Percentiles rank a stretch among this genome's conserved stretches.
phyloP scores from a whole-genome alignment of 2,113 vertebrate species.

The Bufo gargarizans region DNA sequence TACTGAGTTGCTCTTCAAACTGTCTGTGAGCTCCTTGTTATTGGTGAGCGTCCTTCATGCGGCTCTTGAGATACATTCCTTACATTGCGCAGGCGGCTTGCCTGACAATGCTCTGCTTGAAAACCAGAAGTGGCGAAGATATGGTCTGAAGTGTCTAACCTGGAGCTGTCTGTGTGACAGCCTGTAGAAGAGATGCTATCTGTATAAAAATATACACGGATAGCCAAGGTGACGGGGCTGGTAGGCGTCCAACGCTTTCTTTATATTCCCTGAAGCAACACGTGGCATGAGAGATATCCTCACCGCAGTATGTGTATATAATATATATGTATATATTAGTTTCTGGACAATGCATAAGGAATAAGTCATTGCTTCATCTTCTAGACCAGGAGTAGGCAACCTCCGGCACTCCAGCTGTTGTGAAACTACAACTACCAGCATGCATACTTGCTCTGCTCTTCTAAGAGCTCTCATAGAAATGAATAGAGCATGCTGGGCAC shows the following conservation, averaged over 20 bases:
- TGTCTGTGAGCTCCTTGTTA: not conserved
- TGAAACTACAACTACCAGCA: too few species aligned
- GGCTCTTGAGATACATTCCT: conserved; percentile 28
- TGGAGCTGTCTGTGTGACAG: not conserved
- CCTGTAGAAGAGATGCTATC: not conserved
- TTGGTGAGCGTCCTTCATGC: not conserved
- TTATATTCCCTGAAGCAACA: not conserved
- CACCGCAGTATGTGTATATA: too few species aligned
- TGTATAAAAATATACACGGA: conserved; percentile 5
- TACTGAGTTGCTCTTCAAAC: not conserved
- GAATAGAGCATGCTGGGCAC: too few species aligned
- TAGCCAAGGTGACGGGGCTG: not conserved
- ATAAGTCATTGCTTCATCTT: too few species aligned
- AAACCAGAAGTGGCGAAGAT: conserved; percentile 23
- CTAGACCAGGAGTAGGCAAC: too few species aligned
- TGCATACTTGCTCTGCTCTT: too few species aligned
- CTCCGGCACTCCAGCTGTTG: too few species aligned
- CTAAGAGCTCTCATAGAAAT: too few species aligned
- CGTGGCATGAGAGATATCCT: not conserved
- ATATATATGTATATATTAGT: too few species aligned
- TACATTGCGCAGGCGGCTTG: not conserved
- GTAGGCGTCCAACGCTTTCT: not conserved
- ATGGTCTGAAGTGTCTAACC: not conserved
- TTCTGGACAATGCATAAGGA: too few species aligned
- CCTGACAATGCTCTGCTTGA: conserved; percentile 5